Evolutionary conservation across 2,888 invertebrate species (phyloP), one percentile per base, ranked within the genome.

Genomic region (Leistus spinibarbis): DNA sequence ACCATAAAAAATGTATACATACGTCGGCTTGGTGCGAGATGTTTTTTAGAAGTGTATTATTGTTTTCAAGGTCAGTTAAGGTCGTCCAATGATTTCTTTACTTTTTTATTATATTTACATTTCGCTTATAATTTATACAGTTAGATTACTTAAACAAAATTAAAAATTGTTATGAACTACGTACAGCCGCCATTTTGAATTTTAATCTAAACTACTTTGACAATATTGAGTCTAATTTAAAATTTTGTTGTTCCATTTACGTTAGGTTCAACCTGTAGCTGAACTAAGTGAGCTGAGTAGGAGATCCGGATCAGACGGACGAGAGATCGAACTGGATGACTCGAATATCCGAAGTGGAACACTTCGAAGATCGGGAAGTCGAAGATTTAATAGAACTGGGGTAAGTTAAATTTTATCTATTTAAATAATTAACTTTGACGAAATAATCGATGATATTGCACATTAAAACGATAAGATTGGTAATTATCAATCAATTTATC

Each of bases 261-360:
- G 7, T 19, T 86, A 95, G 95, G 97, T 98, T 78, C 97, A 97
- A 86, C 96, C 97, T 56, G 95, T 97, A 78, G 94, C 96, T 0
- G 97, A 98, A 86, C 87, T 98, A 80, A 94, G 95, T 80, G 97
- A 98, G 86, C 85, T 97, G 81, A 95, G 95, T 77, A 90, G 95
- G 79, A 89, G 96, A 70, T 93, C 89, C 22, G 88, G 88, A 62
- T 89, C 90, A 79, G 93, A 93, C 81, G 93, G 93, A 0, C 87
- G 86, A 56, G 88, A 89, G 80, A 89, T 93, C 22, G 90, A 91
- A 65, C 87, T 94, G 67, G 91, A 91, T 54, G 92, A 92, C 79
- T 89, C 90, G 57, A 89, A 90, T 80, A 89, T 90, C 74, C 88
- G 88, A 78, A 86, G 94, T 62, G 96, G 95, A 69, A 96, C 95